A percentile compares a stretch with the other conserved stretches of the same genome.
Conservation (phyloP, 2,888 invertebrate species). For the Drosophila colorata region DNA sequence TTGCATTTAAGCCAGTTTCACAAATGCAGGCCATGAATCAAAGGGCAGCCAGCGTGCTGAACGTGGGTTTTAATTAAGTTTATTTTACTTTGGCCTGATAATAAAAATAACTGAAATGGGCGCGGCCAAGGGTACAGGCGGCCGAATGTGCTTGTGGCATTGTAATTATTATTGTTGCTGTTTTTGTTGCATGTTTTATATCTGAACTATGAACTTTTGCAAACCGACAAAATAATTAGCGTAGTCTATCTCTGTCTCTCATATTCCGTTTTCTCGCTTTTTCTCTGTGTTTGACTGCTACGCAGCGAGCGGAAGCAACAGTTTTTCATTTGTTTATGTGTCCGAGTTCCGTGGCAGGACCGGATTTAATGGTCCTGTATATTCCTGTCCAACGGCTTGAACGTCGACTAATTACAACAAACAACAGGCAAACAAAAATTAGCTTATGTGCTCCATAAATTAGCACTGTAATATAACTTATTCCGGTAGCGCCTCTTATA, state of each 20-base stretch:
- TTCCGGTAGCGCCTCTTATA: slow-evolving; percentile 39
- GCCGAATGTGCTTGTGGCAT: slow-evolving; percentile 41
- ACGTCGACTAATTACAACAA: slow-evolving; percentile 76
- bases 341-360: slow-evolving; percentile 45
- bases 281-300: slow-evolving; percentile 13
- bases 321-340: slow-evolving; percentile 71
- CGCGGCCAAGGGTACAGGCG: slow-evolving; percentile 9
- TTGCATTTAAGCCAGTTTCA: slow-evolving; percentile 55
- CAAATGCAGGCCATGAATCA: slow-evolving; percentile 72
- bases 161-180: slow-evolving; percentile 45
- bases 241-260: slow-evolving; percentile 22
- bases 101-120: slow-evolving; percentile 70
- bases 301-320: slow-evolving; percentile 74
- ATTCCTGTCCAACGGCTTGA: slow-evolving; percentile 70
- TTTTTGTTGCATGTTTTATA: slow-evolving; percentile 46
- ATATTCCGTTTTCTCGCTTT: background rate
- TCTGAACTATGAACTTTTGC: slow-evolving; percentile 78
- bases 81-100: slow-evolving; percentile 68
- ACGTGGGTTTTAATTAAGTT: slow-evolving; percentile 74
- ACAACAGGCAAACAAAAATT: slow-evolving; percentile 70
- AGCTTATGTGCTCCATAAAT: slow-evolving; percentile 81
- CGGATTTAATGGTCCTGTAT: slow-evolving; percentile 71
- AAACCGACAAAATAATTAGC: slow-evolving; percentile 81
- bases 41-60: slow-evolving; percentile 29
- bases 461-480: slow-evolving; percentile 64